A percentile compares a stretch with the other conserved stretches of the same genome.
phyloP scores from a whole-genome alignment of 2,113 vertebrate genomes.

The Oophaga pumilio region DNA sequence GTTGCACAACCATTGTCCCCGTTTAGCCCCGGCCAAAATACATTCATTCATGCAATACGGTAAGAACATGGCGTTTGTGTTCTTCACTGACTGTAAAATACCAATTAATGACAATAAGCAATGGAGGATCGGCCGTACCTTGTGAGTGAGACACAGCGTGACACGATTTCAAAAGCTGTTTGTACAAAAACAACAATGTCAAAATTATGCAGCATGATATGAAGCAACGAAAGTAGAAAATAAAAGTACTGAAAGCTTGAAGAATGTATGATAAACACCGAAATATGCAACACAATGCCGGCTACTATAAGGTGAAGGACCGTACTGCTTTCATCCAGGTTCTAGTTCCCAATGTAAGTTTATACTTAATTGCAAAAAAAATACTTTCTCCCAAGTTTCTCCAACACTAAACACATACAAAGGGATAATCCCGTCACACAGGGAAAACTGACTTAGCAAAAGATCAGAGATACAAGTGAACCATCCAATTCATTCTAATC shows the following conservation, averaged over 20 bases:
- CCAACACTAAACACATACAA: no score
- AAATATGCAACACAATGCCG: neutral
- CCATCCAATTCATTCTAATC: no score
- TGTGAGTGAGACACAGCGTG: slow-evolving; percentile 95
- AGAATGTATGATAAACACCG: slow-evolving; percentile 66
- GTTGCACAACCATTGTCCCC: no score
- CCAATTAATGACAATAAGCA: slow-evolving; percentile 55
- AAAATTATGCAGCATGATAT: slow-evolving; percentile 79
- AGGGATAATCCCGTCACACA: no score
- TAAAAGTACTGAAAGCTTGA: slow-evolving; percentile 74
- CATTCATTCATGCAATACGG: neutral
- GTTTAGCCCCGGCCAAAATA: neutral
- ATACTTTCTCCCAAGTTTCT: no score
- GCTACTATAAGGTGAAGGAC: neutral
- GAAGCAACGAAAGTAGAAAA: slow-evolving; percentile 88
- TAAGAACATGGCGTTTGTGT: neutral
- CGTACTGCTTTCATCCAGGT: neutral
- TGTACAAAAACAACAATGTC: slow-evolving; percentile 87
- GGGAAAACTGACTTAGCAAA: no score
- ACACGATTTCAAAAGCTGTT: slow-evolving; percentile 99
- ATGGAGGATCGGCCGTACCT: slow-evolving; percentile 85
- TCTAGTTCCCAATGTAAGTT: neutral
- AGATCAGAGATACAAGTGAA: no score
- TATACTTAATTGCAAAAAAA: neutral
- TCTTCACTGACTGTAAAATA: neutral